Evolutionary conservation across 2,888 invertebrate species (phyloP).

Genomic region (Ichneumoninae sp.): DNA sequence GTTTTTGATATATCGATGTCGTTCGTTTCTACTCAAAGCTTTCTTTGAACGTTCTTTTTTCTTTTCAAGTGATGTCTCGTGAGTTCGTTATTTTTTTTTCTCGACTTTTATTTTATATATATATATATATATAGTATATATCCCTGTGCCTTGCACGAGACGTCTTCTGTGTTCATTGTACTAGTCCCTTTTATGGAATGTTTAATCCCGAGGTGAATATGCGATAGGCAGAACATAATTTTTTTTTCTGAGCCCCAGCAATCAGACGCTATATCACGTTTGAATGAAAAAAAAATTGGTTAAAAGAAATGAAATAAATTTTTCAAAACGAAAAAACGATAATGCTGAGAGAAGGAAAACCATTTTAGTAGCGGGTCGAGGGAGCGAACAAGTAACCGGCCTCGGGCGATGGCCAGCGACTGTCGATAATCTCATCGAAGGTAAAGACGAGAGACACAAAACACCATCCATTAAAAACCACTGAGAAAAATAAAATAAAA

Average conservation of each 20-base stretch:
- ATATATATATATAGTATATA: constrained; percentile 5
- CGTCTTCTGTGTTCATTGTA: constrained; percentile 46
- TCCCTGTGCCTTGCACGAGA: constrained; percentile 62
- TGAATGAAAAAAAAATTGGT: constrained; percentile 10
- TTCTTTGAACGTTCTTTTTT: constrained; percentile 40
- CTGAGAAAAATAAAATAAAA: constrained; percentile 15
- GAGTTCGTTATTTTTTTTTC: constrained; percentile 18
- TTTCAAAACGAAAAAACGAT: constrained; percentile 24
- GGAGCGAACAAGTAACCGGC: constrained; percentile 82
- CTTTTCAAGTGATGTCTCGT: constrained; percentile 61
- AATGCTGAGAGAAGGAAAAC: constrained; percentile 66
- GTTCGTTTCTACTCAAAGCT: constrained; percentile 57
- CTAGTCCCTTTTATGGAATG: constrained; percentile 47
- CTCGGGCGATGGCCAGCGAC: constrained; percentile 85
- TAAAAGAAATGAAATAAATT: constrained; percentile 1
- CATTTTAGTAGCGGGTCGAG: constrained; percentile 83
- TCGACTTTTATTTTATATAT: constrained; percentile 4
- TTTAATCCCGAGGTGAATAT: constrained; percentile 13
- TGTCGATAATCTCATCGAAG: constrained; percentile 85
- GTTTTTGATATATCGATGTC: constrained; percentile 54
- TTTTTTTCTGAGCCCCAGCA: constrained; percentile 40
- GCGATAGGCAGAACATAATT: constrained; percentile 1
- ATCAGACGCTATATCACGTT: constrained; percentile 29
- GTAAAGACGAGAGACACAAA: constrained; percentile 78
- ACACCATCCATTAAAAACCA: constrained; percentile 50